phyloP scores from a whole-genome alignment of 2,888 invertebrate species.

The Eumacrocentrus americanus region DNA sequence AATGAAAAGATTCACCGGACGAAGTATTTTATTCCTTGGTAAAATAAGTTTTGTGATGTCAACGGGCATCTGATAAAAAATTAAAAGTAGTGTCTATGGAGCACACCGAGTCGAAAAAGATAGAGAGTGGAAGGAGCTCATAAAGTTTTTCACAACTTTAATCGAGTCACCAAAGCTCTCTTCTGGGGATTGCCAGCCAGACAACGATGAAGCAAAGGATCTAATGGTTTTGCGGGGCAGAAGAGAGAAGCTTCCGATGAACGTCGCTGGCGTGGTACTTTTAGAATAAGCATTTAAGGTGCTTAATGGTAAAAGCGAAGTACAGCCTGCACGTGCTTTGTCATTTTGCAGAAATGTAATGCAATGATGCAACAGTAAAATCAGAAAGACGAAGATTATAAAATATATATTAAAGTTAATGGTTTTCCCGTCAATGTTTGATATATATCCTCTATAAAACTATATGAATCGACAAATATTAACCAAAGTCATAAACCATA shows the following conservation, averaged over 20 bases:
- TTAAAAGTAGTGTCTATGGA: neutral
- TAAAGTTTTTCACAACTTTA: conserved; percentile 49
- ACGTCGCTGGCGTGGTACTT: neutral
- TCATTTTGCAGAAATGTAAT: neutral
- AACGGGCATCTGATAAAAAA: neutral
- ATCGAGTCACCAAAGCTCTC: conserved; percentile 39
- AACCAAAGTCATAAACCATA: no score
- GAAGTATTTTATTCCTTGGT: neutral
- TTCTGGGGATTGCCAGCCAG: neutral
- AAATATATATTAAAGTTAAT: no score
- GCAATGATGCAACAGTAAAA: neutral
- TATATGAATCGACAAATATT: no score
- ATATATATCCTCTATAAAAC: no score
- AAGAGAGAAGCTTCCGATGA: neutral
- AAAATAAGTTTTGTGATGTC: neutral
- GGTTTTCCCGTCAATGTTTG: no score
- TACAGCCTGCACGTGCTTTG: no score
- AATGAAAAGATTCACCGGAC: neutral
- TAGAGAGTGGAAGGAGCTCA: conserved; percentile 26
- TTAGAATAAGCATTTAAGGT: neutral
- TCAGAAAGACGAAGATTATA: no score
- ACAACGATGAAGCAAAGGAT: neutral
- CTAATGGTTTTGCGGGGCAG: neutral
- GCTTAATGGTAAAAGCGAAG: conserved; percentile 2
- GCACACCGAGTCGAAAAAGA: neutral